Percentiles rank a stretch among this genome's conserved stretches.
These are phyloP conservation scores for Danio aesculapii DNA, from an alignment of 2,797 vertebrate genomes.

Conservation along the genomic window DNA sequence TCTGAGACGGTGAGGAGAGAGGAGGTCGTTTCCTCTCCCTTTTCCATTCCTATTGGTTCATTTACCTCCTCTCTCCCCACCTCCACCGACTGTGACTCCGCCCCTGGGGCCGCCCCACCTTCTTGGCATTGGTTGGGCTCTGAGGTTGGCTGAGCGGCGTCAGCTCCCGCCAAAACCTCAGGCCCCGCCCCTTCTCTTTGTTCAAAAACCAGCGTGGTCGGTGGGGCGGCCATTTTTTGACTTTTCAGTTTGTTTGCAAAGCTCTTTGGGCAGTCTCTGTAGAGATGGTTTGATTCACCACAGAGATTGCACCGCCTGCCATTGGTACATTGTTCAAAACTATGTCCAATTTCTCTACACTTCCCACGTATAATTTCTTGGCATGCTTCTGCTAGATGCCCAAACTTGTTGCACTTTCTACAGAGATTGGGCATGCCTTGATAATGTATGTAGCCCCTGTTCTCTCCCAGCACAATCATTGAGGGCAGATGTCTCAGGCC, in stretches of 20 bases:
- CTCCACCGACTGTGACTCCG: neutral
- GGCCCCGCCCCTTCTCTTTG: neutral
- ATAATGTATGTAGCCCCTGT: slow-evolving; percentile 22
- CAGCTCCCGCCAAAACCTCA: slow-evolving; percentile 13
- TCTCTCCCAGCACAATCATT: slow-evolving; percentile 4
- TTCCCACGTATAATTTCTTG: neutral
- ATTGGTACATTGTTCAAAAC: neutral
- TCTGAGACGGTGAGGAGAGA: neutral
- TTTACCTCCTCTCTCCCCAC: neutral
- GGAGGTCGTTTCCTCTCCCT: neutral
- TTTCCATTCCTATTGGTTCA: slow-evolving; percentile 8
- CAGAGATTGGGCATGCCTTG: slow-evolving; percentile 36
- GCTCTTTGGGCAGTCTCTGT: too few relatives aligned
- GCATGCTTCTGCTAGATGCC: neutral
- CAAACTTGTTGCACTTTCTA: neutral
- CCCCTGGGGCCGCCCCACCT: neutral
- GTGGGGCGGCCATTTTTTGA: neutral
- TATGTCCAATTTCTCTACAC: slow-evolving; percentile 31
- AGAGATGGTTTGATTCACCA: too few relatives aligned
- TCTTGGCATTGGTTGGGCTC: neutral
- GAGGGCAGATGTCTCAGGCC: neutral
- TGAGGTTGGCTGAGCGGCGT: neutral
- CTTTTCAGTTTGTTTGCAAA: too few relatives aligned
- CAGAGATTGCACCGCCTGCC: too few relatives aligned
- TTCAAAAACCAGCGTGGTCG: too few relatives aligned